Base-by-base conservation (phyloP, 2,113 vertebrate genomes). In the Entelurus aequoreus region DNA sequence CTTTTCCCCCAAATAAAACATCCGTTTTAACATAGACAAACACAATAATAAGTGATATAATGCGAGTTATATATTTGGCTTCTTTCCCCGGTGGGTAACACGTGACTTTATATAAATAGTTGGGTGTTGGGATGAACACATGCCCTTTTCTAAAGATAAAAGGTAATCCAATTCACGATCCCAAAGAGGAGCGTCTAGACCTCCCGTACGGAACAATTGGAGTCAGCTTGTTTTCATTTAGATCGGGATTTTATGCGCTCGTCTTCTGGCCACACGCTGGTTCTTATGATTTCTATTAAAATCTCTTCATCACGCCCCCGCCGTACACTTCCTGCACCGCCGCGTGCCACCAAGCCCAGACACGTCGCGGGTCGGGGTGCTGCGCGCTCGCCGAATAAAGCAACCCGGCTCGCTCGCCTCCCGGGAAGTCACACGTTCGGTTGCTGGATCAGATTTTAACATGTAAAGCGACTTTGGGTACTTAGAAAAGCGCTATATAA, bases 221-320 rank as follows among this genome's bases (percentile, higher is more conserved):
- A 90, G 87, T 92, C 90, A 90, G 88, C 88, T 46, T 91, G 89
- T 85, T 90, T 92, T 87, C 84, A 78, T 86, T 90, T 90, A 88
- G 82, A 85, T 81, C 3, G 28, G 69, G 82, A 81, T 85, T 87
- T 88, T 68, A 72, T 73, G n/a, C 37, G 28, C 15, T 57, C 55
- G 78, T 77, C 65, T 68, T 78, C 63, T 44, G 80, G 65, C 44
- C 75, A 82, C 79, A 85, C 79, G 66, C 86, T 78, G 83, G 85
- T 89, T 90, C 89, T 89, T 85, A 88, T 89, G 84, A 91, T 90
- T 90, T 89, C 82, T 88, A 90, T 91, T 89, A 89, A 86, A 84
- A 85, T 84, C 74, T 66, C 77, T 85, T 82, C 75, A 79, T 83
- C 87, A 86, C 42, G 42, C 42, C 86, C 28, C 78, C 78, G 78